Base-by-base conservation (phyloP, 2,113 vertebrate species). In the Lanius ludovicianus region DNA sequence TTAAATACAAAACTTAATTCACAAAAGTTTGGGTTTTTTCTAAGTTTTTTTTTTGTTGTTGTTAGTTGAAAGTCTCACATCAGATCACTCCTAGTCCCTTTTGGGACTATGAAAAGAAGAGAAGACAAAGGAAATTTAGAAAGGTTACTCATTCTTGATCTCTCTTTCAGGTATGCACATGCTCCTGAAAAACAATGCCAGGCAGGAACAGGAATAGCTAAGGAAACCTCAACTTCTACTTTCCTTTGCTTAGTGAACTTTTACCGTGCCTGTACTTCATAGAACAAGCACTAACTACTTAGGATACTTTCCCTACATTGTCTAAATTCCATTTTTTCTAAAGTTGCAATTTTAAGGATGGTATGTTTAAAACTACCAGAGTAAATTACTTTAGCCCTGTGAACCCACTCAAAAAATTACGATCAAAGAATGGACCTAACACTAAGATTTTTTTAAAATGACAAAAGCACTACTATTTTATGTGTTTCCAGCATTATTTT, bases 341-440 rank as follows among this genome's bases (percentile, higher is more conserved):
- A 39, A 21, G 12, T 11, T n/a, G 6, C 33, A 87, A 89, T 91
- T 97, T 94, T 95, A 93, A 94, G 56, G 70, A 94, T 87, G 57
- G 91, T 95, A 59, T 96, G 79, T 68, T 97, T 94, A 96, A 97
- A 95, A 20, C 30, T 70, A 77, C 21, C 44, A 79, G 60, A 89
- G 50, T 24, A 87, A 95, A 88, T 90, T 68, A 94, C 53, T 90
- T 82, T 77, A 94, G 82, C 94, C 50, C 42, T 78, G 76, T 69
- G 68, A 96, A 96, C 42, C 64, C 78, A 89, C 63, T 82, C 31
- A 86, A 71, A 59, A 64, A 25, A 41, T 16, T 33, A 23, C 27
- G 41, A 35, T 23, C 24, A 64, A 42, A 83, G 22, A 78, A 44
- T 7, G 7, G 4, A 56, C 37, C 15, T 15, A 78, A 49, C 25